Evolutionary conservation across 2,888 invertebrate species (phyloP).

Genomic region (Chironomus tentans): DNA sequence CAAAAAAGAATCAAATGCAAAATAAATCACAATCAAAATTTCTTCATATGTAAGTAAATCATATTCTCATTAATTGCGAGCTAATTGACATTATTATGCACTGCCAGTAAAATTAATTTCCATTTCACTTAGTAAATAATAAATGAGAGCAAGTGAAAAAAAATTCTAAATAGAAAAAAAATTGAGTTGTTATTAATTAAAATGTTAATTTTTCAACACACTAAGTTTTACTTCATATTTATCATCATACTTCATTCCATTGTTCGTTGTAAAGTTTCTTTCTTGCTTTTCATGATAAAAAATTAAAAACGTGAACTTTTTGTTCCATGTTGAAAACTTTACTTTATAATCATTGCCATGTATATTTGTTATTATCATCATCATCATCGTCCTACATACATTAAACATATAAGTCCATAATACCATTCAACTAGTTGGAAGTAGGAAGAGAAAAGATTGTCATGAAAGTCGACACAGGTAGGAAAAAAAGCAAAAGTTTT

Average conservation of each 20-base stretch:
- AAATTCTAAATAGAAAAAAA: not conserved
- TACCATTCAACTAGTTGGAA: not conserved
- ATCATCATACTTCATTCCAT: not conserved
- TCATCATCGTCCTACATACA: not conserved
- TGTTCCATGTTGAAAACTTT: not conserved
- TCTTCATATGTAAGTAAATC: no score
- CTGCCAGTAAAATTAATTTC: no score
- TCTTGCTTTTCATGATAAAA: not conserved
- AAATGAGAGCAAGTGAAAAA: no score
- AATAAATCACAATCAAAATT: no score
- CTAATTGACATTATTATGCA: no score
- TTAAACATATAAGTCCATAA: not conserved
- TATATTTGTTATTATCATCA: not conserved
- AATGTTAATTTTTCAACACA: not conserved
- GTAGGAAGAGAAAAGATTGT: not conserved
- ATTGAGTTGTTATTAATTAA: constrained; percentile 6
- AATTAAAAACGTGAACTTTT: not conserved
- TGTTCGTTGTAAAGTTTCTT: no score
- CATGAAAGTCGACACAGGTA: not conserved
- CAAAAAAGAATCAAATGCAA: no score
- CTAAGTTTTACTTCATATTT: not conserved
- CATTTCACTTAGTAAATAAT: no score
- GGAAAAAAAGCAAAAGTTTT: not conserved
- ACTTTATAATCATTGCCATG: not conserved
- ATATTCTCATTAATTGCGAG: no score